Base-by-base conservation (phyloP, 1,140 invertebrate genomes). In the Micrasema longulum region DNA sequence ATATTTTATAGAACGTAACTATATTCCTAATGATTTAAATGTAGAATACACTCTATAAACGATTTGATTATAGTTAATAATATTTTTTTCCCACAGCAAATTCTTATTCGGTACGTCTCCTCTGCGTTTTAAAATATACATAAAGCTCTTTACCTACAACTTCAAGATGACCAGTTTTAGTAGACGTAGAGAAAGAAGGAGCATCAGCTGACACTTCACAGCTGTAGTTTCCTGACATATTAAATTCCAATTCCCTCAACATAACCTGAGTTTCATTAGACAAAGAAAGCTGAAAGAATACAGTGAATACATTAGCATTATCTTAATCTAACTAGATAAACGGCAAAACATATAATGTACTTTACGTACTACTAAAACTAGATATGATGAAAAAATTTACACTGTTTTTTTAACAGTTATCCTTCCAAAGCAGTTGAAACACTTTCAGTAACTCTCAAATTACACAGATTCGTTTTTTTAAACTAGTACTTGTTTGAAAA, bases 121-220 rank as follows among this genome's bases (percentile, higher is more conserved):
- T n/a, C n/a, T n/a, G n/a, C n/a, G n/a, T n/a, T n/a, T n/a, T n/a
- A n/a, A n/a, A n/a, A n/a, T n/a, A n/a, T n/a, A n/a, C n/a, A n/a
- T n/a, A n/a, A n/a, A n/a, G n/a, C n/a, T n/a, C 22, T 31, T 91
- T 85, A 94, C 93, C 89, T 66, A 93, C 89, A 76, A 94, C 91
- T 74, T 89, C 87, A 76, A 94, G 89, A 71, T 88, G 86, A 75
- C 88, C 88, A 57, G 86, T 84, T 48, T 86, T 89, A 12, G 86
- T 85, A 74, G 87, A 85, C 0, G 92, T 94, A 16, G 88, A 88
- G 77, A 94, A 94, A 23, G 89, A 88, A 5, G 92, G 91, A 3
- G 89, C 88, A 77, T 95, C 93, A 5, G 92, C 92, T 0, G 93
- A 93, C 45, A 95, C 92, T 86, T 96, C 93, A 79, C 94, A 96